These are phyloP conservation scores for Arctocebus calabarensis DNA, from an alignment of 2,797 vertebrate species.

Conservation along the genomic window DNA sequence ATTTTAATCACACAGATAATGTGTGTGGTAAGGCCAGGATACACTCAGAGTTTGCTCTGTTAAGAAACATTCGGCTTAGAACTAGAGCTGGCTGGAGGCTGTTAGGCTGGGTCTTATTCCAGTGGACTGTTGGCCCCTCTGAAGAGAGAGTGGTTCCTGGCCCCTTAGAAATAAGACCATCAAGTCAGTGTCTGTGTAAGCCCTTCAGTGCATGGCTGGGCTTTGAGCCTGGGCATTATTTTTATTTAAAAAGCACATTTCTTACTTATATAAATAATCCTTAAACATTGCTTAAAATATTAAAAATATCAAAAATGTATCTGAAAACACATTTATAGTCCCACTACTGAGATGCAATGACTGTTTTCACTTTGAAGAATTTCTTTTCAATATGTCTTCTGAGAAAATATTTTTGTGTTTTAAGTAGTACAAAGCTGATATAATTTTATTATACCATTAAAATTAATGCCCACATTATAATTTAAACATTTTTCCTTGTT, in stretches of 20 bases:
- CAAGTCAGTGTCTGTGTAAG: background rate
- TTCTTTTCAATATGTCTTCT: background rate
- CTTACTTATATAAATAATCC: background rate
- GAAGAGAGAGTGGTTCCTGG: background rate
- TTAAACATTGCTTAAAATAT: background rate
- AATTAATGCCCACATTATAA: background rate
- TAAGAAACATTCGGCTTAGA: background rate
- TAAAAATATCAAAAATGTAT: background rate
- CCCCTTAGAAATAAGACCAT: background rate
- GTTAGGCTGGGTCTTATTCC: background rate
- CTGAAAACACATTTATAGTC: background rate
- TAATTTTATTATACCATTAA: slow-evolving; percentile 10
- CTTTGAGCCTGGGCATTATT: background rate
- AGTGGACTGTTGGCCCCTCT: too few species aligned
- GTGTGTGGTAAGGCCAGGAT: background rate
- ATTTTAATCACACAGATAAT: background rate
- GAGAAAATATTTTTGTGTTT: background rate
- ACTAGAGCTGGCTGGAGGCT: background rate
- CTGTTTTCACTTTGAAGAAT: background rate
- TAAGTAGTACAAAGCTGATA: background rate
- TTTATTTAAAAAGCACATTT: slow-evolving; percentile 25
- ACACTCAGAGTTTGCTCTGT: background rate
- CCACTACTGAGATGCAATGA: background rate
- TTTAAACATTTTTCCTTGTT: background rate
- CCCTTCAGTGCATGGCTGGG: background rate